Evolutionary conservation across 2,888 invertebrate genomes (phyloP).

Genomic region (Sclerodermus sp.): DNA sequence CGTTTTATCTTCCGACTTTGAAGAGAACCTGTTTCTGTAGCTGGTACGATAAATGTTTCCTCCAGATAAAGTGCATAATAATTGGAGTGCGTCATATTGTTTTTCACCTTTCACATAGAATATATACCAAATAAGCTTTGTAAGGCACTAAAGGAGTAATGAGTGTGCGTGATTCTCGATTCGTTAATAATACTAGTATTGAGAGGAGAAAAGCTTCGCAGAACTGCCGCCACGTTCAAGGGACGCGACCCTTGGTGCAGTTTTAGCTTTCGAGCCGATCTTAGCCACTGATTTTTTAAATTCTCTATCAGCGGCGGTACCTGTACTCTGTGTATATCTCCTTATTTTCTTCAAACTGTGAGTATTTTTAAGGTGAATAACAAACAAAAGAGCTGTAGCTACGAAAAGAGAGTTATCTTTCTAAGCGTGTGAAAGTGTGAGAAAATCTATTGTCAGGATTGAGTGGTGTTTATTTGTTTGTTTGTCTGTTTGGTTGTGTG

Average conservation of each 20-base stretch:
- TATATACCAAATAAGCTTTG: conserved; percentile 38
- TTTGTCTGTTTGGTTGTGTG: conserved; percentile 1
- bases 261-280: conserved; percentile 33
- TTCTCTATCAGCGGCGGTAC: conserved; percentile 37
- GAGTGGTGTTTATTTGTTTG: no score
- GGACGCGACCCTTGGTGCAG: no score
- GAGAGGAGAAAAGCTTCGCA: background rate
- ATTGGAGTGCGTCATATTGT: conserved; percentile 29
- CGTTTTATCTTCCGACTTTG: no score
- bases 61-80: conserved; percentile 30
- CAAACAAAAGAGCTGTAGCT: conserved; percentile 15
- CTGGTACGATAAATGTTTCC: no score
- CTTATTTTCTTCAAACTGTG: conserved; percentile 38
- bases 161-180: conserved; percentile 38
- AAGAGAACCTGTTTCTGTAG: no score
- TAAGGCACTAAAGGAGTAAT: conserved; percentile 42
- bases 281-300: conserved; percentile 36
- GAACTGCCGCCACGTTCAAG: background rate
- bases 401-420: conserved; percentile 19
- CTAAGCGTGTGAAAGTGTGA: conserved; percentile 20
- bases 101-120: conserved; percentile 32
- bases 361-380: conserved; percentile 39
- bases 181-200: conserved; percentile 24
- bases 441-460: background rate
- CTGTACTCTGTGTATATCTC: conserved; percentile 45